Percentiles rank a stretch among this genome's conserved stretches.
Conservation (phyloP, 2,888 invertebrate species). For the Agrochola lota region DNA sequence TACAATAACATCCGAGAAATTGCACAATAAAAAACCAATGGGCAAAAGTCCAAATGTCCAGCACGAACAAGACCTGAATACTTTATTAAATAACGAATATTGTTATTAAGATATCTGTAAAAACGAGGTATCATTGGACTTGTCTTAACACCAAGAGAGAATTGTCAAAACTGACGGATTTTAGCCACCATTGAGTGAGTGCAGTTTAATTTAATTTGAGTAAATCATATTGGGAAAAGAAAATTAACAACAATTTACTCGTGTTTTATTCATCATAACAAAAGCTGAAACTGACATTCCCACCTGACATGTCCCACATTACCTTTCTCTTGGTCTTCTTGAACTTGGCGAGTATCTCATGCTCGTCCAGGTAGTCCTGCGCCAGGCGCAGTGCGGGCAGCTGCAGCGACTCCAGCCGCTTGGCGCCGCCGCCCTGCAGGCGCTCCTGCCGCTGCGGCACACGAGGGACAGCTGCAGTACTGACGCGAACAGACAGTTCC, state of each 20-base stretch:
- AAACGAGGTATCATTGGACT: background rate
- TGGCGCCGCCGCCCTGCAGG: constrained; percentile 81
- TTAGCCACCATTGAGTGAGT: background rate
- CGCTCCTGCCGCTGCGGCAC: constrained; percentile 68
- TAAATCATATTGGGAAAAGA: background rate
- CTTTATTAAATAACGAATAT: background rate
- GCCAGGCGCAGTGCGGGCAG: constrained; percentile 93
- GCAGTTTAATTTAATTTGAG: background rate
- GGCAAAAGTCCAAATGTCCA: background rate
- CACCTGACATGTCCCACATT: background rate
- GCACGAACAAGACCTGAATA: background rate
- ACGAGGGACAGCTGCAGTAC: too few relatives aligned
- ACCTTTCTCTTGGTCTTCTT: constrained; percentile 96
- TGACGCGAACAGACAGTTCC: too few relatives aligned
- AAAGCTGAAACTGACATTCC: background rate
- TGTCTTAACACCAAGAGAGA: background rate
- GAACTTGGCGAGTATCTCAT: constrained; percentile 95
- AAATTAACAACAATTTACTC: background rate
- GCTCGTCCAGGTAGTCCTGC: constrained; percentile 96
- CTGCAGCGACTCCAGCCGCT: constrained; percentile 94
- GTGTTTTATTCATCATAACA: background rate
- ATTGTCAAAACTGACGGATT: background rate
- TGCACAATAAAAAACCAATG: background rate
- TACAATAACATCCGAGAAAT: background rate
- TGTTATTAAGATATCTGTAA: background rate